Evolutionary conservation across 2,113 vertebrate species (phyloP).

Genomic region (Nothoprocta pentlandii): DNA sequence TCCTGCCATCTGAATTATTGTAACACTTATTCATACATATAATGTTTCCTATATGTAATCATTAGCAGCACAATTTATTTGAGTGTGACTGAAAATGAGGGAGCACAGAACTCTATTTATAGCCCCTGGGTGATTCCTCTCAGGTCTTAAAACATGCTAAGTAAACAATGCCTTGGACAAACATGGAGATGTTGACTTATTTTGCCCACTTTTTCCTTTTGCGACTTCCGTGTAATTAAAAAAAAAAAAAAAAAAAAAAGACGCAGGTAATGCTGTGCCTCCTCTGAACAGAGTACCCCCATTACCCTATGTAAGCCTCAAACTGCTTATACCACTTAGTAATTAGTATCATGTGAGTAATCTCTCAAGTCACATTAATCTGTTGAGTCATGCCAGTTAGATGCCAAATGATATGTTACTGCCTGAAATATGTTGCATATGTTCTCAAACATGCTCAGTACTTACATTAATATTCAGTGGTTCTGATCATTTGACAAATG

Average conservation of each 20-base stretch:
- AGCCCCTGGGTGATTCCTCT: neutral
- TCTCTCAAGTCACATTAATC: neutral
- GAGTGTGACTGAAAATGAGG: neutral
- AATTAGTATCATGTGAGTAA: neutral
- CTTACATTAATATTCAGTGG: neutral
- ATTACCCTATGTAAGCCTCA: neutral
- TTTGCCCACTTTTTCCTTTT: neutral
- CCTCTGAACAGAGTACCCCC: neutral
- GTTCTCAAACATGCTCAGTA: neutral
- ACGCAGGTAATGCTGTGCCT: neutral
- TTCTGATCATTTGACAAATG: neutral
- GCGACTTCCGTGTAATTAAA: neutral
- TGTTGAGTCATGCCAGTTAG: neutral
- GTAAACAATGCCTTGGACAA: neutral
- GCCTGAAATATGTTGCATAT: neutral
- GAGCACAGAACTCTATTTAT: neutral
- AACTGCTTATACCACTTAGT: neutral
- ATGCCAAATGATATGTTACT: neutral
- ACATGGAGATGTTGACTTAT: neutral
- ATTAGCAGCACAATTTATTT: neutral
- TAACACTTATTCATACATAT: neutral
- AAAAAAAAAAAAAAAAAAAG: neutral
- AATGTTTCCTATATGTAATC: neutral
- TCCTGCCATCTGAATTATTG: neutral
- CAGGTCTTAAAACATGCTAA: neutral